phyloP scores from a whole-genome alignment of 2,888 invertebrate species.

The Smittia sp. region DNA sequence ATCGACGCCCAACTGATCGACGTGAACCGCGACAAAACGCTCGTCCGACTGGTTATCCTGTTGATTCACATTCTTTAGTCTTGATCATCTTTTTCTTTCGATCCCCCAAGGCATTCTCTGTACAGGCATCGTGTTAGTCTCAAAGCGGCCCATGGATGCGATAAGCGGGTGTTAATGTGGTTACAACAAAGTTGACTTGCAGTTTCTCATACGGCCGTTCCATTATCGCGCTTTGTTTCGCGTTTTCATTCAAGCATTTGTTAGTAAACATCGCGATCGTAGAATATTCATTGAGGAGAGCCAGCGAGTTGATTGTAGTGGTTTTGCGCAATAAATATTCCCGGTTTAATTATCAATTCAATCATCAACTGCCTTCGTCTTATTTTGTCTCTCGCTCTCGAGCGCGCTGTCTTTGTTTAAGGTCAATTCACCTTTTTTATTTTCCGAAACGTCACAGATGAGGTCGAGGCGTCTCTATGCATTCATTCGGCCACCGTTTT shows the following conservation, averaged over 20 bases:
- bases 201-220: background rate
- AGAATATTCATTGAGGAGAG: slow-evolving; percentile 4
- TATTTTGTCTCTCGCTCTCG: background rate
- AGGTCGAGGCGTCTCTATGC: slow-evolving; percentile 2
- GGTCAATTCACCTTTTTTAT: slow-evolving; percentile 1
- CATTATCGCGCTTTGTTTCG: background rate
- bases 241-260: slow-evolving; percentile 1
- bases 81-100: background rate
- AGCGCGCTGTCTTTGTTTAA: slow-evolving; percentile 6
- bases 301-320: background rate
- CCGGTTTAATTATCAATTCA: background rate
- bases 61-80: slow-evolving; percentile 3
- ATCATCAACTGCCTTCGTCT: background rate
- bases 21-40: slow-evolving; percentile 40
- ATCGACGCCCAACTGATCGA: background rate
- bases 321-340: background rate
- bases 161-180: slow-evolving; percentile 23
- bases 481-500: background rate
- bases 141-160: background rate
- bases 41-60: slow-evolving; percentile 37
- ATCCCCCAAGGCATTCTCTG: background rate
- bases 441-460: background rate
- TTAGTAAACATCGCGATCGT: slow-evolving; percentile 14
- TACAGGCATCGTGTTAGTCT: background rate
- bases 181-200: background rate